Conservation (phyloP, 2,797 vertebrate genomes). For the Pipistrellus nathusii region DNA sequence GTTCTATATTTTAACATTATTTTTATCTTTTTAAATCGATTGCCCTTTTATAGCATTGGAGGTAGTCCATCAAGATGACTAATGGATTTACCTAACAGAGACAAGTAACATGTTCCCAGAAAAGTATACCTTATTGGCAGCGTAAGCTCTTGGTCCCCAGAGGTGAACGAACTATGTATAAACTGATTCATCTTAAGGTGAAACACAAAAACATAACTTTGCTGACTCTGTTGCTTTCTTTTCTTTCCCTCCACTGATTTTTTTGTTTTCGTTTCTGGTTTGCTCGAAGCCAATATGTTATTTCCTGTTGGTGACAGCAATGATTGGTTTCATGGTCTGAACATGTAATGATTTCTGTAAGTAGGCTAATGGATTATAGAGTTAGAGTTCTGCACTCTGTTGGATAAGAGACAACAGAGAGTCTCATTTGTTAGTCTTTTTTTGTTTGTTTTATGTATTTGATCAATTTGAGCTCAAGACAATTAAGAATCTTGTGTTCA, state of each 20-base stretch:
- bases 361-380: conserved; percentile 43
- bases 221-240: neutral
- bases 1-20: neutral
- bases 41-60: neutral
- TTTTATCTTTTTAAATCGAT: neutral
- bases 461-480: conserved; percentile 41
- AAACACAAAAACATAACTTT: neutral
- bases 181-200: neutral
- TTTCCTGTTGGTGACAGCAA: neutral
- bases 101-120: neutral
- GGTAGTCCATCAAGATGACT: neutral
- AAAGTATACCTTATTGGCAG: neutral
- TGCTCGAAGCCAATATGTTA: neutral
- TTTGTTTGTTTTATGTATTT: conserved; percentile 67
- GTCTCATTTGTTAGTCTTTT: conserved; percentile 20
- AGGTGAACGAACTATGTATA: neutral
- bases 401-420: neutral
- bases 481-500: conserved; percentile 39
- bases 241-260: neutral
- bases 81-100: neutral
- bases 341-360: conserved; percentile 52
- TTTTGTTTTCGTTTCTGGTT: conserved; percentile 40
- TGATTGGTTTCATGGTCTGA: conserved; percentile 52
- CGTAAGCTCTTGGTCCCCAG: neutral
- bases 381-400: neutral